These are phyloP conservation scores for Rhabditoides inermis DNA, from an alignment of 2,888 invertebrate genomes.

Conservation along the genomic window DNA sequence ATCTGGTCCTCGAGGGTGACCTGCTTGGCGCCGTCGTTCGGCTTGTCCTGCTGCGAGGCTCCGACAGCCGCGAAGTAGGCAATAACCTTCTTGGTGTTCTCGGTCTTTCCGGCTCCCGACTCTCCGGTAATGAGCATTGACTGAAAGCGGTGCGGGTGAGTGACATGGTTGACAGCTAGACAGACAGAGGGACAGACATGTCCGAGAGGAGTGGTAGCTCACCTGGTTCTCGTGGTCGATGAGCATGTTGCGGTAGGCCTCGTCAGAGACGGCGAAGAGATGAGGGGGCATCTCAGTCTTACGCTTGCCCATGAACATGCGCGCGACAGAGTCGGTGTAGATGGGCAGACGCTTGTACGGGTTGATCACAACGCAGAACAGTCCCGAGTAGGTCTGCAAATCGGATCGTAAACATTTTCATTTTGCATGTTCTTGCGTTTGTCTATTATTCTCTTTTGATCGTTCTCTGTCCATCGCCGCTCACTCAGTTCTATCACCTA, in stretches of 20 bases:
- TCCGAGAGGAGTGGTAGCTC: no score
- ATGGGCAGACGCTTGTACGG: slow-evolving; percentile 51
- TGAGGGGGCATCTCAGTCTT: slow-evolving; percentile 99
- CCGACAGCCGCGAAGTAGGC: slow-evolving; percentile 80
- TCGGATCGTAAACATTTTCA: not conserved
- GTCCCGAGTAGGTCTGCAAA: slow-evolving; percentile 49
- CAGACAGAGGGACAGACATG: slow-evolving; percentile 64
- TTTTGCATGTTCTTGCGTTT: no score
- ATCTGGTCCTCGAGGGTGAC: slow-evolving; percentile 97
- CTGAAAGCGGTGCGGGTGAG: slow-evolving; percentile 38
- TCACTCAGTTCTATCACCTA: no score
- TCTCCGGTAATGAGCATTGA: slow-evolving; percentile 62
- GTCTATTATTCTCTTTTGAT: no score
- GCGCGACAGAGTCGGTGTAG: slow-evolving; percentile 46
- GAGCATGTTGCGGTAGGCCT: slow-evolving; percentile 66
- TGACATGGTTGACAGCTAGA: no score
- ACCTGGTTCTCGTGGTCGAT: slow-evolving; percentile 64
- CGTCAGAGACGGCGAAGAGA: slow-evolving; percentile 99
- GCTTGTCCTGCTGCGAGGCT: slow-evolving; percentile 55
- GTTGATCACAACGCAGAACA: slow-evolving; percentile 51
- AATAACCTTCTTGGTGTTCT: slow-evolving; percentile 96
- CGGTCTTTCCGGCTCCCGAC: slow-evolving; percentile 98
- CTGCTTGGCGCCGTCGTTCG: slow-evolving; percentile 73
- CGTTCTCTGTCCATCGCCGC: no score
- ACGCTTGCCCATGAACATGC: slow-evolving; percentile 93